phyloP scores from a whole-genome alignment of 2,797 vertebrate genomes.

The Eulemur rubriventer region DNA sequence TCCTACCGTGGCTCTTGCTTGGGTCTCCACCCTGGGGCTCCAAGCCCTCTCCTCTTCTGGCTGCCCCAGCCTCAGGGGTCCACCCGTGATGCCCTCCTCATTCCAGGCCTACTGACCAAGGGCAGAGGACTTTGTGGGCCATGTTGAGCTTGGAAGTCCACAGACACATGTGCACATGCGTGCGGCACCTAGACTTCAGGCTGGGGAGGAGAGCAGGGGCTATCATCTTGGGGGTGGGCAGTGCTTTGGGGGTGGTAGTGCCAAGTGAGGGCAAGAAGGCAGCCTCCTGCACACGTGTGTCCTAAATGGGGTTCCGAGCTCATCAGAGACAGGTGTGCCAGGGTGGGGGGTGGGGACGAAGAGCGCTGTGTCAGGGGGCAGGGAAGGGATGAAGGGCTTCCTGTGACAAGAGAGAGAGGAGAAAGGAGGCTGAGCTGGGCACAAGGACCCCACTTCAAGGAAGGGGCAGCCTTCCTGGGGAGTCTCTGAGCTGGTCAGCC shows the following conservation, averaged over 20 bases:
- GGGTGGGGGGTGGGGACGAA: no score
- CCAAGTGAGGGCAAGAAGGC: background rate
- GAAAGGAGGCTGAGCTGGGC: background rate
- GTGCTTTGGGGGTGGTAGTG: background rate
- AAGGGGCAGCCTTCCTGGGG: background rate
- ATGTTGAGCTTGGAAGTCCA: background rate
- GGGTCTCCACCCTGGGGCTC: background rate
- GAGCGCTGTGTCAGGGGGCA: background rate
- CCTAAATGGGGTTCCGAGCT: background rate
- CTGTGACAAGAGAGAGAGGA: background rate
- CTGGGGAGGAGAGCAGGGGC: background rate
- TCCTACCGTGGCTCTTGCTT: background rate
- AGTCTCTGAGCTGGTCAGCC: background rate
- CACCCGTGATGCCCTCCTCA: accelerated
- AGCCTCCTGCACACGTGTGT: background rate
- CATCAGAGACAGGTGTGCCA: background rate
- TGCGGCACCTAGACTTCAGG: background rate
- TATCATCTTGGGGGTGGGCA: background rate
- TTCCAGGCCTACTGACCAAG: background rate
- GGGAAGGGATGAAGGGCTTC: background rate
- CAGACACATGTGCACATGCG: background rate
- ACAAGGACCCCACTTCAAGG: no score
- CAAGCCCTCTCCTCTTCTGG: background rate
- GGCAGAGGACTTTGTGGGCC: background rate
- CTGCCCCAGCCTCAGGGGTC: background rate